These are phyloP conservation scores for Callospermophilus lateralis DNA, from an alignment of 2,113 vertebrate species.

Conservation along the genomic window DNA sequence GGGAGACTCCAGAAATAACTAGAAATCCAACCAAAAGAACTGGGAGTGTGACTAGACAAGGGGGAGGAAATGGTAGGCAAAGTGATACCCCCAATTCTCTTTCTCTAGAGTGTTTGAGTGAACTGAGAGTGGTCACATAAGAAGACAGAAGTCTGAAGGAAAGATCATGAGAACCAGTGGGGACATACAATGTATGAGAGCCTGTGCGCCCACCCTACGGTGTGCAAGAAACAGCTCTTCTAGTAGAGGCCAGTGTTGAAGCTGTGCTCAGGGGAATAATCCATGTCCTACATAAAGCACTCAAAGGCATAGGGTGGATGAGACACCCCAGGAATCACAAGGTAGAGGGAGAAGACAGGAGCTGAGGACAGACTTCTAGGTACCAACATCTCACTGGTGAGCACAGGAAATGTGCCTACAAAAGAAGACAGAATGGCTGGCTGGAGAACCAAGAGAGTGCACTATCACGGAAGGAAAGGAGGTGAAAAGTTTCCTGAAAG, in stretches of 20 bases:
- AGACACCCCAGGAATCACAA: not conserved
- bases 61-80: not conserved
- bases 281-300: rapidly evolving
- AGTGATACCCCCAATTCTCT: not conserved
- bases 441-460: not conserved
- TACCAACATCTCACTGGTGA: not conserved
- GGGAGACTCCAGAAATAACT: not conserved
- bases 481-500: not conserved
- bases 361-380: not conserved
- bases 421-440: not conserved
- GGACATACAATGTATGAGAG: not conserved
- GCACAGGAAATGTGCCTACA: not conserved
- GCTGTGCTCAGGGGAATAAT: not conserved
- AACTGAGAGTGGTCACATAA: not conserved
- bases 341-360: not conserved
- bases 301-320: not conserved
- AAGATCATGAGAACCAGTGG: not conserved
- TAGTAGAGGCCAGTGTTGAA: not conserved
- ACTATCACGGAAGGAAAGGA: not conserved
- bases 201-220: too few relatives aligned
- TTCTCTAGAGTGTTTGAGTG: not conserved
- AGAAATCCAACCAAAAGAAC: not conserved
- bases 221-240: not conserved
- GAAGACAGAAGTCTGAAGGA: not conserved
- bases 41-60: not conserved